phyloP scores from a whole-genome alignment of 2,888 invertebrate genomes.

The Portevinia maculata region DNA sequence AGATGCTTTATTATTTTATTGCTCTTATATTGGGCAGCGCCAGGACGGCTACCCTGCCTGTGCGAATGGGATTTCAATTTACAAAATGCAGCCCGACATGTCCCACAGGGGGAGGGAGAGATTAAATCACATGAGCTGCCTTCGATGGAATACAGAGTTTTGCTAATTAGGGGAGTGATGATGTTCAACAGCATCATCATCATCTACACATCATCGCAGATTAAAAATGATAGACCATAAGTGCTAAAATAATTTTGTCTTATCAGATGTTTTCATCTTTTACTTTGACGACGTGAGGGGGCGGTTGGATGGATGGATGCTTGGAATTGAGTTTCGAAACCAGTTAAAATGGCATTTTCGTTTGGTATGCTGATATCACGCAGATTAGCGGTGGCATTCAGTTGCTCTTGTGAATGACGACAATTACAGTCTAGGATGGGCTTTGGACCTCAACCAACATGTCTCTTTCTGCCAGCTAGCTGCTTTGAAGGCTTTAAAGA shows the following conservation, averaged over 20 bases:
- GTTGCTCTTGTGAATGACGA: too few species aligned
- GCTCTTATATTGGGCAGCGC: slow-evolving; percentile 10
- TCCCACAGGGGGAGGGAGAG: slow-evolving; percentile 11
- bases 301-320: neutral
- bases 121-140: slow-evolving; percentile 41
- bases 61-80: slow-evolving; percentile 56
- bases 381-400: too few species aligned
- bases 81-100: slow-evolving; percentile 38
- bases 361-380: neutral
- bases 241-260: slow-evolving; percentile 12
- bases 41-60: neutral
- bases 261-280: slow-evolving; percentile 5
- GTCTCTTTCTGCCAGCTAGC: too few species aligned
- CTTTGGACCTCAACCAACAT: too few species aligned
- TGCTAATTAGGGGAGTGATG: slow-evolving; percentile 64
- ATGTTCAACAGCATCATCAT: neutral
- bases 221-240: slow-evolving; percentile 27
- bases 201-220: slow-evolving; percentile 19
- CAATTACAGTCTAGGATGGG: too few species aligned
- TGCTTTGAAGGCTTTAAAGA: too few species aligned
- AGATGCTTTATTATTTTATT: slow-evolving; percentile 73
- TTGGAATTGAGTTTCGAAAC: slow-evolving; percentile 12
- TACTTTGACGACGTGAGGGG: neutral
- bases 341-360: slow-evolving; percentile 13
- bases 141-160: neutral